Conservation (phyloP, 2,888 invertebrate genomes). For the Onthophagus sagittarius region DNA sequence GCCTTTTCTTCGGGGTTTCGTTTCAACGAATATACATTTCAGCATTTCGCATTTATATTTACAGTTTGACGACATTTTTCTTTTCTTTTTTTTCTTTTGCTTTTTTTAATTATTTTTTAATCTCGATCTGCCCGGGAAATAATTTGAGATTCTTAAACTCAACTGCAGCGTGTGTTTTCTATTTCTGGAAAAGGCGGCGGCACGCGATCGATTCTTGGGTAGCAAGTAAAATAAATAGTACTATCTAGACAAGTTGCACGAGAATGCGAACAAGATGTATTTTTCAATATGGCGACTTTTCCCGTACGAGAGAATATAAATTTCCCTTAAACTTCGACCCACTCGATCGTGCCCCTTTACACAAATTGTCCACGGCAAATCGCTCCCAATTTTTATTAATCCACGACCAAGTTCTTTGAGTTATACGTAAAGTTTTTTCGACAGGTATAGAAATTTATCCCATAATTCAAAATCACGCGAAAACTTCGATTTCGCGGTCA, state of each 20-base stretch:
- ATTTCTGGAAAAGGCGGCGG: not conserved
- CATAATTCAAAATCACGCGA: constrained; percentile 2
- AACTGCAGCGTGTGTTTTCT: not conserved
- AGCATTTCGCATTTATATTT: not conserved
- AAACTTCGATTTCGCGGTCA: not conserved
- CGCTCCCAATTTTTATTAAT: constrained; percentile 6
- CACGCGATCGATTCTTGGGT: not conserved
- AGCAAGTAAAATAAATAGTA: not conserved
- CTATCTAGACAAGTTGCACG: not conserved
- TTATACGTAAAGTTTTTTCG: constrained; percentile 12
- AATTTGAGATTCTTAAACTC: not conserved
- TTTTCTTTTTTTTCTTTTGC: not conserved
- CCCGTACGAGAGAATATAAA: not conserved
- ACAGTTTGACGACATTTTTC: not conserved
- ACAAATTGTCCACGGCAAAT: not conserved
- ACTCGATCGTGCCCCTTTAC: not conserved
- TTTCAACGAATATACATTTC: not conserved
- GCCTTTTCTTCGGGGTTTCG: not conserved
- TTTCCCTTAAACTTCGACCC: not conserved
- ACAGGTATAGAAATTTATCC: constrained; percentile 11
- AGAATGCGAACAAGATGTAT: not conserved
- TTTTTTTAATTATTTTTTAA: not conserved
- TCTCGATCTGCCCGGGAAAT: not conserved
- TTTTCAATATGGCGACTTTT: not conserved
- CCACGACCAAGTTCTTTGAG: constrained; percentile 1